Evolutionary conservation across 2,888 invertebrate genomes (phyloP), one percentile per base, ranked within the genome.

Genomic region (Mythimna vitellina): DNA sequence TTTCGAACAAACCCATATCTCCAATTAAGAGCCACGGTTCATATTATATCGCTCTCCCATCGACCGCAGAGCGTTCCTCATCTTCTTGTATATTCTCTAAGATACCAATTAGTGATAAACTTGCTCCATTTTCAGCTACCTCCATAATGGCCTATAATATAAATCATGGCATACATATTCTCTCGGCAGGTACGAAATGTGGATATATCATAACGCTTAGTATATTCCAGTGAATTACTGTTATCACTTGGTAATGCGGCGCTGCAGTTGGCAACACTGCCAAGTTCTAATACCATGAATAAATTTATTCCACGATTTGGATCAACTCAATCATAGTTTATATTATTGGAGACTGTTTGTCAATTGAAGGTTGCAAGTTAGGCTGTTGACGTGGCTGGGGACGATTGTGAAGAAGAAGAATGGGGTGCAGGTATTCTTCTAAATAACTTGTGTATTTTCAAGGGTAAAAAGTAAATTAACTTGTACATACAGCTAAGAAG

Each of bases 251-350:
- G 25, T 7, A 32, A 32, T 56, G 38, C 14, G 22, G n/a, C 22
- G 29, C 22, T 57, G 65, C 66, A 73, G 69, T 62, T 80, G 66
- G 75, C 61, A 58, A 20, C 25, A 53, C 57, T 20, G 80, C 80
- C 75, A 80, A 74, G 53, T 83, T 67, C 57, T 66, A 80, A 69
- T 61, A 56, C 64, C 42, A 81, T 80, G 75, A 81, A 83, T 81
- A 80, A 68, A 83, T 83, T 81, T 49, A 54, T 71, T 56, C 10
- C 35, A 38, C 35, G 61, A 32, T 56, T n/a, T 22, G 64, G 57
- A 82, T 64, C 58, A 56, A 72, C 67, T 68, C 57, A 61, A 71
- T 76, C 69, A 69, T 49, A 65, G 70, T 62, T 61, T 57, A 58
- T 69, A 25, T 57, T 76, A 38, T 56, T 53, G 54, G 53, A 53